Conservation (phyloP, 2,113 vertebrate species). For the Pygoscelis adeliae region DNA sequence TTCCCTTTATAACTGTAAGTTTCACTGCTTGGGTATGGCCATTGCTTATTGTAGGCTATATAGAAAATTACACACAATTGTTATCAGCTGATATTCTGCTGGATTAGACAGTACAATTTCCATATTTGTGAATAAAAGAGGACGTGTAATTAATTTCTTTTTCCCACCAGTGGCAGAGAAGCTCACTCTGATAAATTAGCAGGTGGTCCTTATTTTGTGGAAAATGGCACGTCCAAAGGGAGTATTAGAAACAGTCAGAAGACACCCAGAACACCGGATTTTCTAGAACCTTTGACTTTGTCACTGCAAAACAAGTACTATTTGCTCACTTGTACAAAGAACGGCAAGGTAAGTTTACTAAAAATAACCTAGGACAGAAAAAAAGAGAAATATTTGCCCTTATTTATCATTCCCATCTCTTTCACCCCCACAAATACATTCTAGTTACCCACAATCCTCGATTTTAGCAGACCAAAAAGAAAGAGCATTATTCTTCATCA, state of each 20-base stretch:
- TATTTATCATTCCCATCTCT: background rate
- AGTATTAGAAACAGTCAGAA: background rate
- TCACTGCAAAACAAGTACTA: background rate
- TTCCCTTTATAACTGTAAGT: background rate
- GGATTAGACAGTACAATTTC: background rate
- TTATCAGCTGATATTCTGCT: background rate
- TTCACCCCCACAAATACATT: background rate
- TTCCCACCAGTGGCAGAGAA: background rate
- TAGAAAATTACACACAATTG: background rate
- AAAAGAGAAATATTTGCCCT: background rate
- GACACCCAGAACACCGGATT: background rate
- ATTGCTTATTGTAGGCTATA: background rate
- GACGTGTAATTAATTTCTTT: background rate
- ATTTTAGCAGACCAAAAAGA: background rate
- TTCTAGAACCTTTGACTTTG: background rate
- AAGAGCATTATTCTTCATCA: background rate
- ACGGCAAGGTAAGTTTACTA: background rate
- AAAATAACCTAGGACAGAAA: background rate
- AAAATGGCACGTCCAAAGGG: background rate
- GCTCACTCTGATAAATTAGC: background rate
- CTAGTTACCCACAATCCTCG: background rate
- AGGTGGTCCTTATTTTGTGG: background rate
- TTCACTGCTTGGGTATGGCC: background rate
- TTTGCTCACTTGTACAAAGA: background rate
- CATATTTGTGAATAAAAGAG: background rate